phyloP scores from a whole-genome alignment of 2,113 vertebrate genomes.

The Atlantisia rogersi region DNA sequence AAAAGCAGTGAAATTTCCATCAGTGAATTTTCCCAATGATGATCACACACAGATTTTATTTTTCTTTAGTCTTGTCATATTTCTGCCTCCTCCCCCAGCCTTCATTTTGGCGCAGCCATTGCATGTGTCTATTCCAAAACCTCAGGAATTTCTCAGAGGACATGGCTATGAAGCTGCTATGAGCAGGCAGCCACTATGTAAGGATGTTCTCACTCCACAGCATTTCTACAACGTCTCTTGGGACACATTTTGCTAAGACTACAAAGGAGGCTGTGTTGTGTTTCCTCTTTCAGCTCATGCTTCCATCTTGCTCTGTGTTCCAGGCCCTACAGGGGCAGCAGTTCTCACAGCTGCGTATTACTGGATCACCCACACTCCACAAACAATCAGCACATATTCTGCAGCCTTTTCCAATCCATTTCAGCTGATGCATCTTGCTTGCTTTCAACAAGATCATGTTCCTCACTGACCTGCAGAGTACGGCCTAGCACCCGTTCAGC shows the following conservation, averaged over 20 bases:
- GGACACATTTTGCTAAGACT: background rate
- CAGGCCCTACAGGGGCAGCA: background rate
- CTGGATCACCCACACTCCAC: background rate
- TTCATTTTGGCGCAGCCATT: background rate
- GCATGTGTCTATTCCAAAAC: background rate
- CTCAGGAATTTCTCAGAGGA: background rate
- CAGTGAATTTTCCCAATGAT: background rate
- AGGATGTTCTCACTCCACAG: background rate
- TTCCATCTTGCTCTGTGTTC: background rate
- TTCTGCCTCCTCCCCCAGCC: background rate
- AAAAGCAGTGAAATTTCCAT: background rate
- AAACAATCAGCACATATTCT: background rate
- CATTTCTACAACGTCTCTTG: background rate
- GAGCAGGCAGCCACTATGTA: background rate
- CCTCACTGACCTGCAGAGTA: background rate
- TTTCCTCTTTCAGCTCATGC: background rate
- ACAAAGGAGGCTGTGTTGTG: background rate
- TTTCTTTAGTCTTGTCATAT: background rate
- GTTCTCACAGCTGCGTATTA: background rate
- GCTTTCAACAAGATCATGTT: background rate
- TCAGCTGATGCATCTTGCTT: background rate
- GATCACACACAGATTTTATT: background rate
- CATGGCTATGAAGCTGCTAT: background rate
- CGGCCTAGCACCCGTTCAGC: background rate
- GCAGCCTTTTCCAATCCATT: background rate